Percentiles rank a stretch among this genome's conserved stretches.
These are phyloP conservation scores for Narcine bancroftii DNA, from an alignment of 2,113 vertebrate genomes.

Conservation along the genomic window DNA sequence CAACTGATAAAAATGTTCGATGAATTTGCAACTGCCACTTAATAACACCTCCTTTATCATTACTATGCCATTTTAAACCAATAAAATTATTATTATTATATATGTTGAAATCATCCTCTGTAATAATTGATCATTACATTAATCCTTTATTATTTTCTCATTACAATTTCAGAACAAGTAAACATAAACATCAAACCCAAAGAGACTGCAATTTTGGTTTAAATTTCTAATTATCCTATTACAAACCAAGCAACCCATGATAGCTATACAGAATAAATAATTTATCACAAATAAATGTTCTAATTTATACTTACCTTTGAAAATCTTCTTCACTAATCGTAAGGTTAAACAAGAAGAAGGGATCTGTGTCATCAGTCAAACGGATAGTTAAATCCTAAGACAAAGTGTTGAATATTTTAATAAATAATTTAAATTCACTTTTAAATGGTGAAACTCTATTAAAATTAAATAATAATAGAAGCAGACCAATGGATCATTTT, in stretches of 20 bases:
- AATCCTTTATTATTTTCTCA: not conserved
- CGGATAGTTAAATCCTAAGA: conserved; percentile 38
- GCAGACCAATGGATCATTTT: not conserved
- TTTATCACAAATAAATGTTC: not conserved
- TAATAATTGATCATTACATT: not conserved
- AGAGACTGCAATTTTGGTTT: not conserved
- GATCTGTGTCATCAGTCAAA: conserved; percentile 41
- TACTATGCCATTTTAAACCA: not conserved
- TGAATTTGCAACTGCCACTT: not conserved
- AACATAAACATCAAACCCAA: not conserved
- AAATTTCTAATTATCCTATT: not conserved
- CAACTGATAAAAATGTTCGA: not conserved
- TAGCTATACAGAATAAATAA: too few species aligned
- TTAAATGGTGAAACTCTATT: not conserved
- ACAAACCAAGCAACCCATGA: not conserved
- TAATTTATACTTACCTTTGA: conserved; percentile 38
- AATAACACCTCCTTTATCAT: not conserved
- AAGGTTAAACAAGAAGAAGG: conserved; percentile 43
- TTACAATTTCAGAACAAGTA: not conserved
- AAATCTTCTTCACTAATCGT: conserved; percentile 42
- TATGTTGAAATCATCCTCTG: not conserved
- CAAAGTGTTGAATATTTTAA: not conserved
- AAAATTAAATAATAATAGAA: not conserved
- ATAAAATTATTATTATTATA: not conserved
- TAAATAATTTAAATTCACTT: not conserved